Base-by-base conservation (phyloP, 1,140 invertebrate species). In the Danaus melanippus region DNA sequence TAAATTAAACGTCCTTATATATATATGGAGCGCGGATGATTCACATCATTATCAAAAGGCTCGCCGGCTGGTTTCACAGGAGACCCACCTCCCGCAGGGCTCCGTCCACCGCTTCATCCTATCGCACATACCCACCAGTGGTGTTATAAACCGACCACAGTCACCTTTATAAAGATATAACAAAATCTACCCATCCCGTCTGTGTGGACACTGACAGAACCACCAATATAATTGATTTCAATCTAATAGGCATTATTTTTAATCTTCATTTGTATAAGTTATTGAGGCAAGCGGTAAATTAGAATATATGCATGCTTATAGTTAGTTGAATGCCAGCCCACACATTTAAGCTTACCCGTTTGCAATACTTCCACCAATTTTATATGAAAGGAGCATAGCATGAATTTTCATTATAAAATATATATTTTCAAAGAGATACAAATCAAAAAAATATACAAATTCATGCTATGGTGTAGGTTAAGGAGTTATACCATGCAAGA, bases 31-130 rank as follows among this genome's bases (percentile, higher is more conserved):
- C 7, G 21, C 7, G 6, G 21, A 32, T 32, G 21, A 32, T 32
- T 32, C 21, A 8, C 21, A 32, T 32, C 21, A 32, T 5, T 32
- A 32, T 32, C 21, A 32, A 32, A 32, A 12, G 57, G 46, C 8
- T 51, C 46, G 43, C 45, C 44, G 62, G 48, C n/a, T 42, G 11
- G 56, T 53, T 60, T 77, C 70, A 86, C 45, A 86, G 79, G 10
- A 86, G 79, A 1, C 83, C 83, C 60, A 84, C 80, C 53, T 86
- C 83, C 8, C 83, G 79, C 21, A 86, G 78, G 39, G 78, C 78
- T 46, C 76, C 83, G 55, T 86, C 83, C 67, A 86, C 83, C 40
- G 76, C 82, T 73, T 86, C 83, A 71, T 86, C 83, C 83, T 86
- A 77, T 61, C 49, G 67, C 67, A 76, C 66, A 62, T 46, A 64